Percentiles rank a stretch among this genome's conserved stretches.
Conservation (phyloP, 2,888 invertebrate species). For the Eupithecia pulchellata region DNA sequence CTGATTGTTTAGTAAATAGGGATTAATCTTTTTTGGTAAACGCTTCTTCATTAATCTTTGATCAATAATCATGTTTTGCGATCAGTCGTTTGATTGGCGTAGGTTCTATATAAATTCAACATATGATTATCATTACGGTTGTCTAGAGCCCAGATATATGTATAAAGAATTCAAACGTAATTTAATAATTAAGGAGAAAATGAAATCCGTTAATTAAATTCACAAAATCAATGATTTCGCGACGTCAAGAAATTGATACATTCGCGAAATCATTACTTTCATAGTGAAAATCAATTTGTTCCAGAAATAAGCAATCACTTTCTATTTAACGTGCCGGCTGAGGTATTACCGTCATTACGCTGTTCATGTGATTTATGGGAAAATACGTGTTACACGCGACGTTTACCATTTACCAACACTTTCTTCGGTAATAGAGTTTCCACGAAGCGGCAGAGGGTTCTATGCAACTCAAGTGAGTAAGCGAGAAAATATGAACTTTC, state of each 20-base stretch:
- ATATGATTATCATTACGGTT: background rate
- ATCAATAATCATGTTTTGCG: no score
- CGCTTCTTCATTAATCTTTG: no score
- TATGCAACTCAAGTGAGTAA: background rate
- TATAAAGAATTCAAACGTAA: background rate
- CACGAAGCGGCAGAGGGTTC: background rate
- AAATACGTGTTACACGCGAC: conserved; percentile 35
- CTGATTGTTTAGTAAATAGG: no score
- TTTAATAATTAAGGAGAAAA: background rate
- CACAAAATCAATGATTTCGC: background rate
- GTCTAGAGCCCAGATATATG: background rate
- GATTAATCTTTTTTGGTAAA: no score
- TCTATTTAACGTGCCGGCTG: conserved; percentile 46
- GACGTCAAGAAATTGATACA: background rate
- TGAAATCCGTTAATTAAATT: background rate
- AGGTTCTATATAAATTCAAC: background rate
- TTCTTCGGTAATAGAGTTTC: conserved; percentile 6
- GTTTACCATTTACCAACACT: conserved; percentile 22
- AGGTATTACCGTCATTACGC: conserved; percentile 41
- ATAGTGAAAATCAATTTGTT: conserved; percentile 55
- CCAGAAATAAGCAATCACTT: conserved; percentile 55
- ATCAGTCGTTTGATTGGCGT: background rate
- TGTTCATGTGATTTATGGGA: conserved; percentile 41
- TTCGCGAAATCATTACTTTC: conserved; percentile 38
- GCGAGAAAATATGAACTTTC: background rate